Percentiles rank a stretch among this genome's conserved stretches.
Conservation (phyloP, 2,113 vertebrate species). For the Notechis scutatus region DNA sequence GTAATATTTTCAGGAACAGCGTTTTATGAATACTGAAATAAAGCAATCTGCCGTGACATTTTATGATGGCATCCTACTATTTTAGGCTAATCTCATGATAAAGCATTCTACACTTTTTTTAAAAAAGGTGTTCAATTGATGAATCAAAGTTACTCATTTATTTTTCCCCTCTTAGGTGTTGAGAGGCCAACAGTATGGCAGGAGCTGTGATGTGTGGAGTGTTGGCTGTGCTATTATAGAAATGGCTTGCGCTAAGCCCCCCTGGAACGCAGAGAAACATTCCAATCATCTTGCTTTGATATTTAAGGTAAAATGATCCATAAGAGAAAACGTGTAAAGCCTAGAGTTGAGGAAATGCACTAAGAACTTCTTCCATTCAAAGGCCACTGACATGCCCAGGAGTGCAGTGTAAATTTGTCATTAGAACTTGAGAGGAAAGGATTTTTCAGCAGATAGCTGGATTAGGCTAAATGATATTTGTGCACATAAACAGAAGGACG, state of each 20-base stretch:
- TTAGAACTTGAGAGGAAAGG: neutral
- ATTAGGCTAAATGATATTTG: neutral
- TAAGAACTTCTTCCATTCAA: neutral
- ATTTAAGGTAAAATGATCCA: slow-evolving; percentile 77
- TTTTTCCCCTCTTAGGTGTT: slow-evolving; percentile 72
- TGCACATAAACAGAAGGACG: neutral
- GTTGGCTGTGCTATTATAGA: slow-evolving; percentile 89
- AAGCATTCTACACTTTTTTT: neutral
- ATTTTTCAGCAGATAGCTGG: neutral
- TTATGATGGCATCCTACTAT: neutral
- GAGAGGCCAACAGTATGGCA: slow-evolving; percentile 86
- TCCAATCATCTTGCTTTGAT: slow-evolving; percentile 90
- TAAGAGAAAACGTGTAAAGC: neutral
- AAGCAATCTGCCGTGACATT: neutral
- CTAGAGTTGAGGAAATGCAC: neutral
- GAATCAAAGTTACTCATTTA: neutral
- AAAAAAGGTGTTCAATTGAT: neutral
- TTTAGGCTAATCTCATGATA: neutral
- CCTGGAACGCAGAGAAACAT: slow-evolving; percentile 91
- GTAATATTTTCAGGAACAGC: neutral
- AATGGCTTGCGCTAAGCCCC: slow-evolving; percentile 91
- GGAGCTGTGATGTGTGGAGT: slow-evolving; percentile 93
- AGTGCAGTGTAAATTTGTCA: neutral
- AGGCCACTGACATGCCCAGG: neutral
- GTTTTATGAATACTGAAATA: neutral